These are phyloP conservation scores for Siderastrea siderea DNA, from an alignment of 92 coral and sea anemone genomes.

Conservation along the genomic window DNA sequence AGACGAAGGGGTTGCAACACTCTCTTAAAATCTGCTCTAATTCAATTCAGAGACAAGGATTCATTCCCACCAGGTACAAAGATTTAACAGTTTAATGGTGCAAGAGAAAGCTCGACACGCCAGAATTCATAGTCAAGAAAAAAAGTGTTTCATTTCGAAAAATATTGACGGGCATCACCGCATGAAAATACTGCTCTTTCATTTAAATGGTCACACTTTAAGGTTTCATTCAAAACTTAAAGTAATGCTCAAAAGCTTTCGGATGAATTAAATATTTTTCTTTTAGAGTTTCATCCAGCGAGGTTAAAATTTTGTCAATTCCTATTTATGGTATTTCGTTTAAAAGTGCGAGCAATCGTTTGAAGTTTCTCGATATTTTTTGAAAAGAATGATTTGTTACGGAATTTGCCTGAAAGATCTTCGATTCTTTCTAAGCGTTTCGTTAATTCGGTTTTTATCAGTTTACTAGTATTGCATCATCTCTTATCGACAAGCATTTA, in stretches of 20 bases:
- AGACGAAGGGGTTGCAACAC: not conserved
- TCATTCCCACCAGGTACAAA: not conserved
- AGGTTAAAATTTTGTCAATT: not conserved
- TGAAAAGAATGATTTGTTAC: not conserved
- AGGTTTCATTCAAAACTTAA: not conserved
- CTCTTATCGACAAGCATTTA: not conserved
- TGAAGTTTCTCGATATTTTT: not conserved
- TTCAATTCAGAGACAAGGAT: not conserved
- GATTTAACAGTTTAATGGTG: not conserved
- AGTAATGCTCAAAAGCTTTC: not conserved
- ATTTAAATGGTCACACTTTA: not conserved
- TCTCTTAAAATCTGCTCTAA: not conserved
- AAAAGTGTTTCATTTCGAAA: not conserved
- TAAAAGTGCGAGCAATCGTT: not conserved
- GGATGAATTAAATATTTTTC: not conserved
- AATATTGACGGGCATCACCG: not conserved
- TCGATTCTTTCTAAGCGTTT: not conserved
- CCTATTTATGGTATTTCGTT: not conserved
- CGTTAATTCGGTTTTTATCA: not conserved
- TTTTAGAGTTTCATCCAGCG: not conserved
- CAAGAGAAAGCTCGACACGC: not conserved
- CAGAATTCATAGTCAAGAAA: not conserved
- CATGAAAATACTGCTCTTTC: not conserved
- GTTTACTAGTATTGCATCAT: not conserved
- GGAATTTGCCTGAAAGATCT: not conserved